phyloP scores from a whole-genome alignment of 2,888 invertebrate genomes.

The Lasioglossum morio region DNA sequence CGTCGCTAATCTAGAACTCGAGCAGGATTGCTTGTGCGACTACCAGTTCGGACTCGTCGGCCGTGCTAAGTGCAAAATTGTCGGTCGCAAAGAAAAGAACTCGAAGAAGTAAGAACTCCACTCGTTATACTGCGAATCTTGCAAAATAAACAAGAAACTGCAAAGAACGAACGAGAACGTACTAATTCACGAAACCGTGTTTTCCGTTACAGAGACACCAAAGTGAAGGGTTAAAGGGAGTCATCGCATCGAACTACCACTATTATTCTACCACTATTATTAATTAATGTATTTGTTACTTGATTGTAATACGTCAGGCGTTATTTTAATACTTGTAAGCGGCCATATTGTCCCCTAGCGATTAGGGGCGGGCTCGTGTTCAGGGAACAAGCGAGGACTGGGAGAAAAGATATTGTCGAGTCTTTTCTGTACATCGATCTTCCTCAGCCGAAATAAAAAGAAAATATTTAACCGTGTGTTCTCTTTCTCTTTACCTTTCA shows the following conservation, averaged over 20 bases:
- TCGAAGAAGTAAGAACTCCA: slow-evolving; percentile 66
- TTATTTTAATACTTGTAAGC: slow-evolving; percentile 52
- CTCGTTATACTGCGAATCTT: not conserved
- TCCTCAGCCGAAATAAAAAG: not conserved
- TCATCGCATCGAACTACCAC: slow-evolving; percentile 47
- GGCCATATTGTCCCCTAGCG: slow-evolving; percentile 25
- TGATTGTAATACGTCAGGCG: slow-evolving; percentile 60
- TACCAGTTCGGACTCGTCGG: slow-evolving; percentile 74
- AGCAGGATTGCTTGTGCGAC: slow-evolving; percentile 82
- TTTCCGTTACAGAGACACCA: slow-evolving; percentile 76
- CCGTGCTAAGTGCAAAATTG: slow-evolving; percentile 80
- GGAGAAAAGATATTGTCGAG: slow-evolving; percentile 9
- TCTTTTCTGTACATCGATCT: not conserved
- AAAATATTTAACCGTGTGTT: not conserved
- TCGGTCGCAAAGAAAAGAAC: slow-evolving; percentile 79
- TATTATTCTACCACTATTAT: slow-evolving; percentile 19
- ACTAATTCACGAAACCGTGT: not conserved
- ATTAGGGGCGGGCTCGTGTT: not conserved
- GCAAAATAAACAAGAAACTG: not conserved
- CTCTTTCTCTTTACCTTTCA: not conserved
- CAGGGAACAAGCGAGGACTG: slow-evolving; percentile 30
- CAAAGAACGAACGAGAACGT: not conserved
- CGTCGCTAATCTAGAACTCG: slow-evolving; percentile 77
- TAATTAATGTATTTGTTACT: slow-evolving; percentile 70
- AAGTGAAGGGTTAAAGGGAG: slow-evolving; percentile 59